Base-by-base conservation (phyloP, 2,797 vertebrate genomes). In the Brachymystax lenok region DNA sequence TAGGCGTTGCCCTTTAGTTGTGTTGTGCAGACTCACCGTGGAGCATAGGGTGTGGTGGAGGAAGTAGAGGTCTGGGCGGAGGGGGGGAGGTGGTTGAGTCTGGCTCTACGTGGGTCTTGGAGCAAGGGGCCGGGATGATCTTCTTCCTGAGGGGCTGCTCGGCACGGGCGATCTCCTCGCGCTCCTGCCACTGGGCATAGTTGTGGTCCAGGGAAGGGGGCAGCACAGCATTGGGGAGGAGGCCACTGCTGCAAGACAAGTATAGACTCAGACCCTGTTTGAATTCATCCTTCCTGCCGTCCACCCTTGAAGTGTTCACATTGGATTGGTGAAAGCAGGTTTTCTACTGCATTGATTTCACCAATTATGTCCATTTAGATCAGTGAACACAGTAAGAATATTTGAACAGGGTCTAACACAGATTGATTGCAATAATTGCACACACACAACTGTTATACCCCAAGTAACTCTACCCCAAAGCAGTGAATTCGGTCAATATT, bases 181-280 rank as follows among this genome's bases (percentile, higher is more conserved):
- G 95, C 91, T 98, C 97, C 93, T 99, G 97, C 97, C 97, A 99
- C 95, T 99, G 98, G 82, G 98, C 98, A 19, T 99, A 99, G 86
- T 99, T 99, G 89, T 99, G 98, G 94, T 99, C 98, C 84, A 98
- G 94, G 54, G 98, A 99, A 0, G 98, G 98, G 13, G 98, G 98
- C 93, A 99, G 93, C 87, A 99, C 98, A 0, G 98, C 98, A 0
- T 99, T 99, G 0, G 98, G 98, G 87, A 99, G 95, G 91, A 99
- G 96, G 81, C 99, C 96, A 81, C 95, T 97, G 90, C 96, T 98
- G 94, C 86, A 94, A 61, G 17, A 74, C 30, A 50, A 1, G 61
- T 54, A 73, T 30, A 59, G 3, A 73, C 71, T 56, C 52, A 61
- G 12, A 21, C 33, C 35, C 56, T 21, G 40, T 46, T 13, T 46